Conservation (phyloP, 2,113 vertebrate genomes). For the Lampris megalopsis region DNA sequence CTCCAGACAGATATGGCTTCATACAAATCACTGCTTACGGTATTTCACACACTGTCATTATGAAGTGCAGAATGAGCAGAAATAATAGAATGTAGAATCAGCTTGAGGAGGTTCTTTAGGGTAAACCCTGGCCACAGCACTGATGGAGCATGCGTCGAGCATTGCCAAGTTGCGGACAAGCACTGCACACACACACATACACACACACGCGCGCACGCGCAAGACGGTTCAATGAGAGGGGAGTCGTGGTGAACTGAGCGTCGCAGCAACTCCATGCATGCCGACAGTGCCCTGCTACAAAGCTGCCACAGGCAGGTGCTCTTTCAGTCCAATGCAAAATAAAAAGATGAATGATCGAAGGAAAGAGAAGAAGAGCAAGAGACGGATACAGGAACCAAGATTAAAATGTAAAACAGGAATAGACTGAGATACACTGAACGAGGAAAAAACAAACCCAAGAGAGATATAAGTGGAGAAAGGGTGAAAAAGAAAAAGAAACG, state of each 20-base stretch:
- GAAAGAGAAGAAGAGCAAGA: not conserved
- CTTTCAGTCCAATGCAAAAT: constrained; percentile 72
- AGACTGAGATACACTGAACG: constrained; percentile 26
- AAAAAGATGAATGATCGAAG: constrained; percentile 5
- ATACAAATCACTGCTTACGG: constrained; percentile 44
- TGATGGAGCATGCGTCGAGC: constrained; percentile 76
- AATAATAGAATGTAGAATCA: constrained; percentile 61
- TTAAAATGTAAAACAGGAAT: constrained; percentile 2
- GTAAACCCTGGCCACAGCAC: constrained; percentile 68
- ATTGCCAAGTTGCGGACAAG: constrained; percentile 65
- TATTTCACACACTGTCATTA: constrained; percentile 39
- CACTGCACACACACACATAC: constrained; percentile 62
- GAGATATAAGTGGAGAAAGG: constrained; percentile 17
- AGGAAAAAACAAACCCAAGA: constrained; percentile 26
- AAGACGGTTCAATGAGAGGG: constrained; percentile 57
- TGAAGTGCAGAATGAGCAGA: constrained; percentile 68
- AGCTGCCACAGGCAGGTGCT: constrained; percentile 71
- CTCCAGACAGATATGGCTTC: constrained; percentile 77
- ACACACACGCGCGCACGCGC: constrained; percentile 30
- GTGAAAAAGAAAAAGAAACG: constrained; percentile 2
- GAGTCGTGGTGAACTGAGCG: constrained; percentile 59
- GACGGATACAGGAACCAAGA: constrained; percentile 9
- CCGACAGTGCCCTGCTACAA: constrained; percentile 63
- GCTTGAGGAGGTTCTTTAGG: constrained; percentile 78
- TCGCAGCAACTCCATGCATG: constrained; percentile 79